Percentiles rank a stretch among this genome's conserved stretches.
Conservation (phyloP, 2,888 invertebrate species). For the Bimastos eiseni region DNA sequence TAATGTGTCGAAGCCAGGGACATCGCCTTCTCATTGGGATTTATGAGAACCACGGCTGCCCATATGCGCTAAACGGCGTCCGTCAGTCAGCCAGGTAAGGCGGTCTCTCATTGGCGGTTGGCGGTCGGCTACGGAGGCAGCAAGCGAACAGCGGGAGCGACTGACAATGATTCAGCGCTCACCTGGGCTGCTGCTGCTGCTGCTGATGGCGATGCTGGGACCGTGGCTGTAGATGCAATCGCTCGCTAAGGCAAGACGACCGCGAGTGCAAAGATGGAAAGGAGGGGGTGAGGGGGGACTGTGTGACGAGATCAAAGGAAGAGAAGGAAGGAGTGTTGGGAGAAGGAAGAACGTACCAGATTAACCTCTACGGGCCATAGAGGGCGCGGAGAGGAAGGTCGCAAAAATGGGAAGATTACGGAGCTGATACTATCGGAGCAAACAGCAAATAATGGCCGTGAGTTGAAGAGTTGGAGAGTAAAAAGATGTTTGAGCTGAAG, state of each 20-base stretch:
- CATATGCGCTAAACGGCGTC: not conserved
- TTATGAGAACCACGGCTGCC: not conserved
- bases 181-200: conserved; percentile 20
- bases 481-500: not conserved
- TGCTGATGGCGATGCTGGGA: not conserved
- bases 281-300: too few species aligned
- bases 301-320: not conserved
- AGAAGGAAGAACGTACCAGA: not conserved
- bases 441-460: not conserved
- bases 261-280: not conserved
- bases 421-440: not conserved
- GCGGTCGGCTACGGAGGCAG: not conserved
- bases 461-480: not conserved
- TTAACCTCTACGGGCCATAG: not conserved
- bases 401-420: not conserved
- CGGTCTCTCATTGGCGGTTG: not conserved
- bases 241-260: not conserved
- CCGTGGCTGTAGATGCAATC: not conserved
- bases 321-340: not conserved
- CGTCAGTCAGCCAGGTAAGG: not conserved
- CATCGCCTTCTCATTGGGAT: not conserved
- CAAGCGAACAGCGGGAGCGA: not conserved
- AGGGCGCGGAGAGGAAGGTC: not conserved
- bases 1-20: not conserved
- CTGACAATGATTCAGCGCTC: not conserved